These are phyloP conservation scores for Trichoplusia ni DNA, from an alignment of 1,140 invertebrate genomes.

Conservation along the genomic window DNA sequence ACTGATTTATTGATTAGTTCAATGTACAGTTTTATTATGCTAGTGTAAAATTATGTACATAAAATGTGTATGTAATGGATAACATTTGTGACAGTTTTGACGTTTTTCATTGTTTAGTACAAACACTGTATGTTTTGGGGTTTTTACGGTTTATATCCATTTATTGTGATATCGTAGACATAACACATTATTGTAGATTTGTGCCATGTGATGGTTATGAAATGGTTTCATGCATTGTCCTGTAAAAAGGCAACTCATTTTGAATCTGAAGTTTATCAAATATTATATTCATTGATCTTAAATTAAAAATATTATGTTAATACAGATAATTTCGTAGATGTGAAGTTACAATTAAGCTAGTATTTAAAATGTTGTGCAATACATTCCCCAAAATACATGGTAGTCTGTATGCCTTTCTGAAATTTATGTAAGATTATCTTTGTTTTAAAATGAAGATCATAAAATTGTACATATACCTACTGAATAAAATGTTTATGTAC, in stretches of 20 bases:
- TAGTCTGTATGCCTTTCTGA: constrained; percentile 30
- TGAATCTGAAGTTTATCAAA: too few species aligned
- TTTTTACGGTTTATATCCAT: constrained; percentile 31
- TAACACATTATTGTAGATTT: constrained; percentile 5
- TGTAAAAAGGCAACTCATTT: not conserved
- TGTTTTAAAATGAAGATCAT: constrained; percentile 12
- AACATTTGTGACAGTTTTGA: constrained; percentile 23
- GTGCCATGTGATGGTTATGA: constrained; percentile 16
- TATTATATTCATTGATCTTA: too few species aligned
- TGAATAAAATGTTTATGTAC: constrained; percentile 29
- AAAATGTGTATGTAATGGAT: constrained; percentile 37
- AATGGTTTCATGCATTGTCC: not conserved
- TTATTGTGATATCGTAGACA: constrained; percentile 36
- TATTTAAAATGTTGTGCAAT: constrained; percentile 39
- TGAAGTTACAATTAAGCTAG: not conserved
- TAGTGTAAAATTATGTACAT: constrained; percentile 43
- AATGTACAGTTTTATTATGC: constrained; percentile 36
- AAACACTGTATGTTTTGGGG: constrained; percentile 44
- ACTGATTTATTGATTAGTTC: constrained; percentile 54
- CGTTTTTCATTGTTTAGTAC: constrained; percentile 40
- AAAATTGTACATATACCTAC: constrained; percentile 27
- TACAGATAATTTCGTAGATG: too few species aligned
- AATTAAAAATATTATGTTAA: too few species aligned
- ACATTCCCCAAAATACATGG: constrained; percentile 49
- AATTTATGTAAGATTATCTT: constrained; percentile 27